These are phyloP conservation scores for Harmothoe impar DNA, from an alignment of 2,888 invertebrate genomes.

Conservation along the genomic window DNA sequence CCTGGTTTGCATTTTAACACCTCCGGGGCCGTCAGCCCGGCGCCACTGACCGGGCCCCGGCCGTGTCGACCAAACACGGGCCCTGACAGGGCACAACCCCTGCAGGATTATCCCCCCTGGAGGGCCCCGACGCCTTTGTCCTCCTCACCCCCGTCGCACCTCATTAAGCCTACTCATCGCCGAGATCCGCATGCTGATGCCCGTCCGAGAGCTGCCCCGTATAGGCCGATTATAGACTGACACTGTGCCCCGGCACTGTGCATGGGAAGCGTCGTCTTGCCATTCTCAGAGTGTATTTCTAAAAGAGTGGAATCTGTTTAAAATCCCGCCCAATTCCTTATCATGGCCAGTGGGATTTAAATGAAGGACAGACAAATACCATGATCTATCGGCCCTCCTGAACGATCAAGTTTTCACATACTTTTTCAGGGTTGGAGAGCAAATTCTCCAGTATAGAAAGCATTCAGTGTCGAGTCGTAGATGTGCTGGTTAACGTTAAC, in stretches of 20 bases:
- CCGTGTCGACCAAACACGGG: neutral
- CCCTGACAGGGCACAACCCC: conserved; percentile 59
- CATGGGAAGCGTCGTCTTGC: too few relatives aligned
- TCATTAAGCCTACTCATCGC: conserved; percentile 24
- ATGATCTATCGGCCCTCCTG: too few relatives aligned
- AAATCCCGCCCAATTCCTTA: too few relatives aligned
- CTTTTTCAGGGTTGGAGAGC: too few relatives aligned
- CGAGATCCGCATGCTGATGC: conserved; percentile 2
- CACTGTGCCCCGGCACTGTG: too few relatives aligned
- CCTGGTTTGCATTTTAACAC: conserved; percentile 24
- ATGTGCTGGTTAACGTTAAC: neutral
- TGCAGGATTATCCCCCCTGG: conserved; percentile 1
- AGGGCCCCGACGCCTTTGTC: neutral
- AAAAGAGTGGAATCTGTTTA: too few relatives aligned
- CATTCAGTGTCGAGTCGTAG: neutral
- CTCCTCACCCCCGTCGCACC: neutral
- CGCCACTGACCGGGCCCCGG: neutral
- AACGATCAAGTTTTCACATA: too few relatives aligned
- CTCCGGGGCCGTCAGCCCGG: conserved; percentile 5
- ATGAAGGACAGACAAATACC: too few relatives aligned
- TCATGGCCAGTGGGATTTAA: too few relatives aligned
- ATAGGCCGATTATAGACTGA: too few relatives aligned
- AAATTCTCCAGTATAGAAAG: too few relatives aligned
- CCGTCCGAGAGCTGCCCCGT: neutral
- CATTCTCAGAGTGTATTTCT: too few relatives aligned